Evolutionary conservation across 1,140 invertebrate species (phyloP), one percentile per base, ranked within the genome.

Genomic region (Aphelenchoides fujianensis): DNA sequence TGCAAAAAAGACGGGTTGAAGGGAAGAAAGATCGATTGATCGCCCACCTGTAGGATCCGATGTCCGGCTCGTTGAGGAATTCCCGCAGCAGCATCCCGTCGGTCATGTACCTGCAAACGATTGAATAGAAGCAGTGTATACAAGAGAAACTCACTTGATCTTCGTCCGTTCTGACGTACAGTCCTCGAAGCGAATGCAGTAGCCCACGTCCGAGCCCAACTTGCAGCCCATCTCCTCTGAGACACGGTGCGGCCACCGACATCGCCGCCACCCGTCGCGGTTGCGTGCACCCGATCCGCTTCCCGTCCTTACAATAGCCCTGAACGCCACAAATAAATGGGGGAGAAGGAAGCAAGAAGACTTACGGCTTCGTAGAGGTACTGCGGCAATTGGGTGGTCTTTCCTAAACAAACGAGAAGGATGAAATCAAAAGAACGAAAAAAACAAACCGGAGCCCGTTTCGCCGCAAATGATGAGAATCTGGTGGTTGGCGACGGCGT

Each of bases 381-480:
- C 85, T 99, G 96, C 5, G 96, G 94, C 74, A 99, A 93, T 87
- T 99, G 96, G 2, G 96, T 99, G 0, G 96, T 98, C 98, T 98
- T 2, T n/a, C n/a, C n/a, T n/a, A n/a, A n/a, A n/a, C n/a, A n/a
- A 96, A 90, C 12, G 79, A 87, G 0, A 87, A 87, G 0, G 87
- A 88, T 74, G 87, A 86, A 59, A 48, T n/a, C n/a, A n/a, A n/a
- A n/a, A n/a, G n/a, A n/a, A n/a, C n/a, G n/a, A n/a, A n/a, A n/a
- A n/a, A n/a, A n/a, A n/a, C n/a, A n/a, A n/a, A 16, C 63, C 90
- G n/a, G 78, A 86, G 0, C 86, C 87, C 0, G 87, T 88, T 74
- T 88, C 87, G 57, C 97, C 97, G 87, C 97, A 95, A 74, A 99
- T 93, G 76, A 99, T 98, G 0, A 97, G 86, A 74, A 93, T 88